Evolutionary conservation across 2,113 vertebrate genomes (phyloP).

Genomic region (Lynx canadensis): DNA sequence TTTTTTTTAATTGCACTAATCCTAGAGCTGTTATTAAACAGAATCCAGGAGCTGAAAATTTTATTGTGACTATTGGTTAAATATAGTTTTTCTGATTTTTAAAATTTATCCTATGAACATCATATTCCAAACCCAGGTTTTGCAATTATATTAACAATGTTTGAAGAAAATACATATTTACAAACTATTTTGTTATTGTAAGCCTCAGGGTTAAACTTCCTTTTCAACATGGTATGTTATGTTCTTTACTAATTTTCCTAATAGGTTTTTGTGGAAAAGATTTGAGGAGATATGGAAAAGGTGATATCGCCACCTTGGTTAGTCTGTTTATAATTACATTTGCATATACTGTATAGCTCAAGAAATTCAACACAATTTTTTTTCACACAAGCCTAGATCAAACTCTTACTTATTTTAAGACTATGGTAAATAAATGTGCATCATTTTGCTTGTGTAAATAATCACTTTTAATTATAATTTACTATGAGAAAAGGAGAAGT

Average conservation of each 20-base stretch:
- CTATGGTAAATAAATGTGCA: neutral
- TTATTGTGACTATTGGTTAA: neutral
- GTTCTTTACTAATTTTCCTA: neutral
- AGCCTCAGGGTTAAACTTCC: neutral
- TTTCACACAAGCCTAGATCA: neutral
- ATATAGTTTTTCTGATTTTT: neutral
- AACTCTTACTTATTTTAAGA: neutral
- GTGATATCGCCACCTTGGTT: neutral
- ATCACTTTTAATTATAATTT: neutral
- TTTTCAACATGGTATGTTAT: neutral
- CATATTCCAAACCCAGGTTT: neutral
- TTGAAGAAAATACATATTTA: neutral
- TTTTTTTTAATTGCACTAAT: neutral
- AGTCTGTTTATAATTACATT: neutral
- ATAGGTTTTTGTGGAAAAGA: neutral
- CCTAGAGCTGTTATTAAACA: neutral
- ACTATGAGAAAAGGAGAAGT: neutral
- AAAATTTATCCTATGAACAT: neutral
- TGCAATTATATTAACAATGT: neutral
- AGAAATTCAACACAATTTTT: neutral
- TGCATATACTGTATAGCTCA: neutral
- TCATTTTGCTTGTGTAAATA: neutral
- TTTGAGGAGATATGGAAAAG: neutral
- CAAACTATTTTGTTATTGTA: neutral
- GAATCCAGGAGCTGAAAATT: neutral